Percentiles rank a stretch among this genome's conserved stretches.
phyloP scores from a whole-genome alignment of 2,888 invertebrate genomes.

The Melieria omissa region DNA sequence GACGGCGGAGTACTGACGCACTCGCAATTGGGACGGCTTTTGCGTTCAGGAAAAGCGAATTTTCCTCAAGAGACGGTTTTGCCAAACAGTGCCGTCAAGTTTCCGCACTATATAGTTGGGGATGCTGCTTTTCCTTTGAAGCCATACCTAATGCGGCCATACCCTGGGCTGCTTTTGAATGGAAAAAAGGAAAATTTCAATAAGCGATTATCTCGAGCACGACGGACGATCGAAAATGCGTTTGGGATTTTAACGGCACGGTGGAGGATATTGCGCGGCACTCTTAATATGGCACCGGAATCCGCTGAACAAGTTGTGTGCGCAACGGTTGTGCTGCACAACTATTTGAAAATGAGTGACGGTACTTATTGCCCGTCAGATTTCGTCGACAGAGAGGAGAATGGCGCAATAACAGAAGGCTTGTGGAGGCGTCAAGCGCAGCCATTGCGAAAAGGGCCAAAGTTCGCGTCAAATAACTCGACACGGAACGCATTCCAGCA shows the following conservation, averaged over 20 bases:
- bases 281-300: slow-evolving; percentile 19
- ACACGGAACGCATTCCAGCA: too few relatives aligned
- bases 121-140: slow-evolving; percentile 31
- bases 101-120: slow-evolving; percentile 28
- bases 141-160: slow-evolving; percentile 33
- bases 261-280: slow-evolving; percentile 21
- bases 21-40: slow-evolving; percentile 18
- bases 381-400: neutral
- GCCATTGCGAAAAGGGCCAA: too few relatives aligned
- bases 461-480: too few relatives aligned
- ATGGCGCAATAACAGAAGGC: too few relatives aligned
- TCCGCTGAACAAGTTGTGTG: slow-evolving; percentile 11
- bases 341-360: slow-evolving; percentile 21
- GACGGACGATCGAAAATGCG: slow-evolving; percentile 26
- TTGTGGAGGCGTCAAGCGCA: too few relatives aligned
- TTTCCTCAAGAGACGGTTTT: slow-evolving; percentile 2
- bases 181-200: slow-evolving; percentile 22
- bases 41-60: neutral
- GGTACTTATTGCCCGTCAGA: slow-evolving; percentile 1
- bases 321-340: slow-evolving; percentile 21
- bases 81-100: neutral
- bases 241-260: slow-evolving; percentile 31
- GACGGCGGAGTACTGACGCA: slow-evolving; percentile 30
- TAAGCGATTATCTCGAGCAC: slow-evolving; percentile 27
- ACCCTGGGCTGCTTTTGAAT: slow-evolving; percentile 25